A percentile compares a stretch with the other conserved stretches of the same genome.
Conservation (phyloP, 1,140 invertebrate genomes). For the Trinorchestia longiramus region DNA sequence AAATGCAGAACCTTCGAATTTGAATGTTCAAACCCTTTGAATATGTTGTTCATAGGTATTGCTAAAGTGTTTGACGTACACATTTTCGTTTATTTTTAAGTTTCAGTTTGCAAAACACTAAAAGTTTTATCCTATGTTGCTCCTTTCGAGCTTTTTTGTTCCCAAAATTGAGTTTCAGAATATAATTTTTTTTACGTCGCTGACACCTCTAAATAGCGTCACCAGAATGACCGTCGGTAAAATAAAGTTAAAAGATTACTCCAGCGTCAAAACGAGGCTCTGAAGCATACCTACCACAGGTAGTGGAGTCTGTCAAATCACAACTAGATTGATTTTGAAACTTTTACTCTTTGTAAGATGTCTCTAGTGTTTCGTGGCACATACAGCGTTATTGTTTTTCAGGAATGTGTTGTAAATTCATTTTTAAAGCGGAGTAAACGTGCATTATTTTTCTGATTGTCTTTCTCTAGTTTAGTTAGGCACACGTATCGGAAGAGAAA, state of each 20-base stretch:
- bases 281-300: not conserved
- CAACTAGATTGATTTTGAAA: too few relatives aligned
- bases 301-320: not conserved
- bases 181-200: not conserved
- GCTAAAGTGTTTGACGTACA: not conserved
- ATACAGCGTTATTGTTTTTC: too few relatives aligned
- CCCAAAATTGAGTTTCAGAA: not conserved
- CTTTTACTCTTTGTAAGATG: too few relatives aligned
- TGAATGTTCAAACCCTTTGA: too few relatives aligned
- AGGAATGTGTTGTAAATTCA: too few relatives aligned
- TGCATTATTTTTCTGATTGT: too few relatives aligned
- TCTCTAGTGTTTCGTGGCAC: too few relatives aligned
- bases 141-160: not conserved
- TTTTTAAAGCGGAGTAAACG: too few relatives aligned
- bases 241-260: not conserved
- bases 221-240: not conserved
- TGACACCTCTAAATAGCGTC: not conserved
- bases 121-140: not conserved
- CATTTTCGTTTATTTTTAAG: not conserved
- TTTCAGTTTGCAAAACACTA: not conserved
- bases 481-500: too few relatives aligned
- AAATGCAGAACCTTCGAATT: too few relatives aligned
- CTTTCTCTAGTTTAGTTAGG: too few relatives aligned
- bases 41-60: too few relatives aligned
- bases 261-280: not conserved